These are phyloP conservation scores for Venustaconcha ellipsiformis DNA, from an alignment of 1,140 invertebrate genomes.

Conservation along the genomic window DNA sequence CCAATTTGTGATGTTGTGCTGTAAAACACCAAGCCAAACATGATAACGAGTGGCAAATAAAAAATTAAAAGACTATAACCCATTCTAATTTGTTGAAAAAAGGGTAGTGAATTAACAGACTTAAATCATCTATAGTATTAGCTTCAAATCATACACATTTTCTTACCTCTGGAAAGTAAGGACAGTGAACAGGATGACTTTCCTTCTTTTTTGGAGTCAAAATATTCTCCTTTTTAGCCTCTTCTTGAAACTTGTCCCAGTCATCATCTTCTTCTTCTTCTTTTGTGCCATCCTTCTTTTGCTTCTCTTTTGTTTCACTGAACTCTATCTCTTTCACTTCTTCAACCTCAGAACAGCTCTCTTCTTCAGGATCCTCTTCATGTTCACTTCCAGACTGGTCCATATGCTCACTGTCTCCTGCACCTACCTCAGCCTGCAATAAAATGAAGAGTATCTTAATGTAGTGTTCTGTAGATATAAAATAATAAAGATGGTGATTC, in stretches of 20 bases:
- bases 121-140: too few species aligned
- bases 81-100: too few species aligned
- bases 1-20: too few species aligned
- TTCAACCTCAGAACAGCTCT: slow-evolving; percentile 69
- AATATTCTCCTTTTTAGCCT: slow-evolving; percentile 81
- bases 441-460: too few species aligned
- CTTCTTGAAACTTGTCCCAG: slow-evolving; percentile 74
- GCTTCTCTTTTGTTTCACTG: slow-evolving; percentile 66
- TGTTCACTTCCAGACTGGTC: slow-evolving; percentile 29
- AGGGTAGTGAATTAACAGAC: too few species aligned
- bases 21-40: too few species aligned
- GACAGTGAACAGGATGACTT: slow-evolving; percentile 96
- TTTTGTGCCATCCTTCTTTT: slow-evolving; percentile 21
- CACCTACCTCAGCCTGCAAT: too few species aligned
- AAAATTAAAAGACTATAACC: too few species aligned
- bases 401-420: neutral
- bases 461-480: too few species aligned
- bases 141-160: neutral
- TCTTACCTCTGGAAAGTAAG: slow-evolving; percentile 88
- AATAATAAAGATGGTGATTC: too few species aligned
- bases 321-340: slow-evolving; percentile 29
- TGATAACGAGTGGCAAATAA: too few species aligned
- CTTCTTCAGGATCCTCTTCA: slow-evolving; percentile 60
- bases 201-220: slow-evolving; percentile 93
- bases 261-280: slow-evolving; percentile 72